Evolutionary conservation across 2,888 invertebrate genomes (phyloP).

Genomic region (Chydorus sphaericus): DNA sequence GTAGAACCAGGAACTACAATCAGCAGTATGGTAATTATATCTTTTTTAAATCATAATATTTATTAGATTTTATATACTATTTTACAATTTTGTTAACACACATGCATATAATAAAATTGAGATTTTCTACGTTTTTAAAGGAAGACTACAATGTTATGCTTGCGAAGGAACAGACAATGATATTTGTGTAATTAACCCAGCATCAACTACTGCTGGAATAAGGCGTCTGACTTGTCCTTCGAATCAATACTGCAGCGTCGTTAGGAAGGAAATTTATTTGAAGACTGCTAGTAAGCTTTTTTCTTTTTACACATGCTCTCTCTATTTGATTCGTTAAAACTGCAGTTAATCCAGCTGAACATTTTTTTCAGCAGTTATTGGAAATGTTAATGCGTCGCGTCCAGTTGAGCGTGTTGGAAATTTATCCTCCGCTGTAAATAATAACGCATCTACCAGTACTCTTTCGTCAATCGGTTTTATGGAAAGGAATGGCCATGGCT

Average conservation of each 20-base stretch:
- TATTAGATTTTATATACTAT: too few relatives aligned
- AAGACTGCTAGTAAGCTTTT: background rate
- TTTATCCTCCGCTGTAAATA: too few relatives aligned
- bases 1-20: background rate
- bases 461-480: background rate
- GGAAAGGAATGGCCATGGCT: background rate
- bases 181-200: background rate
- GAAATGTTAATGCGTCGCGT: too few relatives aligned
- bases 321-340: too few relatives aligned
- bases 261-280: background rate
- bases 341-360: too few relatives aligned
- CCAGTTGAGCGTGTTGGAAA: too few relatives aligned
- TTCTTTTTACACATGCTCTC: too few relatives aligned
- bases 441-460: background rate
- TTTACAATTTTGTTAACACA: too few relatives aligned
- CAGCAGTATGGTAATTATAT: background rate
- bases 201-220: background rate
- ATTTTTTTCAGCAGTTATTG: too few relatives aligned
- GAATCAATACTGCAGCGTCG: background rate
- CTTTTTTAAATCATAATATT: too few relatives aligned
- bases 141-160: background rate
- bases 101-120: too few relatives aligned
- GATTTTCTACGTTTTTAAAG: too few relatives aligned
- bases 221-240: background rate
- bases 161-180: conserved; percentile 2